Conservation (phyloP, 2,888 invertebrate species). For the Polylopha cassiicola region DNA sequence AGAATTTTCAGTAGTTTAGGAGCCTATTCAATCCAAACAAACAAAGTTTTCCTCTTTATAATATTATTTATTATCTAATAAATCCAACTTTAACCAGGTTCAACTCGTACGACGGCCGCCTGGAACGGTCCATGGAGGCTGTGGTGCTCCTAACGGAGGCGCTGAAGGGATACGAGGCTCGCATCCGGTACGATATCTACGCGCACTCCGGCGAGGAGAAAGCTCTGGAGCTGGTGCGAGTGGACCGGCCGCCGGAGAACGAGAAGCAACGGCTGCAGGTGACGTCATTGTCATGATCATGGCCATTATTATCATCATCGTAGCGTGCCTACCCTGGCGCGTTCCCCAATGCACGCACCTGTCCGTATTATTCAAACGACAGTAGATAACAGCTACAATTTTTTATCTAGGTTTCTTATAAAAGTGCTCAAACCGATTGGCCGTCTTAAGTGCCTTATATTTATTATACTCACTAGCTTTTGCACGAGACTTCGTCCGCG, state of each 20-base stretch:
- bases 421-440: too few relatives aligned
- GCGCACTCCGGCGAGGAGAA: constrained; percentile 96
- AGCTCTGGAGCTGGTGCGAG: constrained; percentile 82
- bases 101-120: constrained; percentile 95
- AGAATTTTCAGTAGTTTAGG: too few relatives aligned
- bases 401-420: too few relatives aligned
- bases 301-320: neutral
- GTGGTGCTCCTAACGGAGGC: constrained; percentile 94
- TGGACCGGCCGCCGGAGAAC: constrained; percentile 86
- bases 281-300: constrained; percentile 52
- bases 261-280: constrained; percentile 92
- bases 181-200: constrained; percentile 93
- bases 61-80: neutral
- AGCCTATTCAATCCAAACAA: too few relatives aligned
- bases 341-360: too few relatives aligned
- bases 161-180: constrained; percentile 90
- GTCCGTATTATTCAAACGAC: too few relatives aligned
- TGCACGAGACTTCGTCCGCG: too few relatives aligned
- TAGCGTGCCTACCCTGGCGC: neutral
- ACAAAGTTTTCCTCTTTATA: too few relatives aligned
- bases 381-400: too few relatives aligned
- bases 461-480: too few relatives aligned
- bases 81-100: constrained; percentile 76
- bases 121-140: constrained; percentile 94
- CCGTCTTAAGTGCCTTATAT: too few relatives aligned